Evolutionary conservation across 2,113 vertebrate species (phyloP).

Genomic region (Rhea americana): DNA sequence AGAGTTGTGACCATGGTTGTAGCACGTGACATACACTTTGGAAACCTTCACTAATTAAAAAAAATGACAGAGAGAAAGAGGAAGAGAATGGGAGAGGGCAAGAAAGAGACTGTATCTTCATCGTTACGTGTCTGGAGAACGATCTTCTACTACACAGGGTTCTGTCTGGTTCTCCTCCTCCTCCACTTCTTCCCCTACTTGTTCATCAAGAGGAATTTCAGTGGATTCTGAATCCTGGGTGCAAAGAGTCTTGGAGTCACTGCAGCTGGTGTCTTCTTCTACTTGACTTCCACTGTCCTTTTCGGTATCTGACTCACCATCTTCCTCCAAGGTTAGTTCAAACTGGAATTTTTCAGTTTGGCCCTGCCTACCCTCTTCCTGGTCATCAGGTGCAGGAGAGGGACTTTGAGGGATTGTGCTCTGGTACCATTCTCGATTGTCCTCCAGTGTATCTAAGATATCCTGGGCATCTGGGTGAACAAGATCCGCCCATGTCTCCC

Average conservation of each 20-base stretch:
- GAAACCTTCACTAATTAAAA: slow-evolving; percentile 79
- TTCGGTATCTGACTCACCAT: slow-evolving; percentile 94
- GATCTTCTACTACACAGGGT: slow-evolving; percentile 78
- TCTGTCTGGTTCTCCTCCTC: slow-evolving; percentile 81
- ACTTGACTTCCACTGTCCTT: slow-evolving; percentile 97
- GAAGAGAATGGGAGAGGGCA: slow-evolving; percentile 7
- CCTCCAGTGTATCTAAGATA: slow-evolving; percentile 96
- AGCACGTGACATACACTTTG: slow-evolving; percentile 83
- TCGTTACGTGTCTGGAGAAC: slow-evolving; percentile 88
- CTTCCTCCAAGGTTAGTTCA: slow-evolving; percentile 96
- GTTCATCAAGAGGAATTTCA: slow-evolving; percentile 95
- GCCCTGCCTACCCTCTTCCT: slow-evolving; percentile 87
- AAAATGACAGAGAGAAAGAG: background rate
- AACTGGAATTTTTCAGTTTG: slow-evolving; percentile 98
- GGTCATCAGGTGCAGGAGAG: slow-evolving; percentile 89
- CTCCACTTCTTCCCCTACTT: slow-evolving; percentile 87
- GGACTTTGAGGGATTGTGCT: slow-evolving; percentile 99
- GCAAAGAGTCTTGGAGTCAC: slow-evolving; percentile 97
- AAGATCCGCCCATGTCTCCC: slow-evolving; percentile 98
- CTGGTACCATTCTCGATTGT: slow-evolving; percentile 99
- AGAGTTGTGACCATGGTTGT: slow-evolving; percentile 80
- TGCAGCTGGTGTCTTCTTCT: slow-evolving; percentile 96
- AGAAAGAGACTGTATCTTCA: slow-evolving; percentile 41
- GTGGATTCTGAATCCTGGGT: slow-evolving; percentile 98
- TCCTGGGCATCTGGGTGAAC: slow-evolving; percentile 98